phyloP scores from a whole-genome alignment of 2,797 vertebrate genomes.

The Sebastes nivosus region DNA sequence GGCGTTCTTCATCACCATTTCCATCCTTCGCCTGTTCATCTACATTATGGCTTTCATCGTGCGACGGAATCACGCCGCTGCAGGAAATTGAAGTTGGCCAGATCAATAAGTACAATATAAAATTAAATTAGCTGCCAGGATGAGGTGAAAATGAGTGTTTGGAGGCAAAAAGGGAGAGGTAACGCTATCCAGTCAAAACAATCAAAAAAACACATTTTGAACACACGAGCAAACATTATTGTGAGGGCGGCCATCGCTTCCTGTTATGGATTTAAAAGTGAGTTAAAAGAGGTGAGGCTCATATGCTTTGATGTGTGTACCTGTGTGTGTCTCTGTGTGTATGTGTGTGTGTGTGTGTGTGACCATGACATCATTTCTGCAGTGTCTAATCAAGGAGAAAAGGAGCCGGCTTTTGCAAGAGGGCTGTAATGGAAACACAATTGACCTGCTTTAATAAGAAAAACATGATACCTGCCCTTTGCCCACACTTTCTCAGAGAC shows the following conservation, averaged over 20 bases:
- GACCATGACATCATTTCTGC: conserved; percentile 58
- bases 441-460: conserved; percentile 70
- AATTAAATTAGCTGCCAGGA: conserved; percentile 72
- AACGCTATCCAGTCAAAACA: conserved; percentile 35
- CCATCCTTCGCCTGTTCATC: conserved; percentile 56
- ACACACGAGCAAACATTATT: conserved; percentile 34
- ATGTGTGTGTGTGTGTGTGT: background rate
- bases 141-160: conserved; percentile 62
- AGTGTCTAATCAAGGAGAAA: conserved; percentile 65
- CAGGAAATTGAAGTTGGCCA: conserved; percentile 74
- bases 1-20: conserved; percentile 60
- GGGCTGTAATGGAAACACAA: conserved; percentile 66
- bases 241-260: conserved; percentile 13
- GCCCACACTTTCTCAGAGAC: conserved; percentile 63
- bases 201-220: conserved; percentile 28
- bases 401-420: conserved; percentile 52
- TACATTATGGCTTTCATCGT: conserved; percentile 57
- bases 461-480: conserved; percentile 62
- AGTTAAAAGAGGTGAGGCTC: conserved; percentile 47
- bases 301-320: conserved; percentile 54
- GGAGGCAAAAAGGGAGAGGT: conserved; percentile 30
- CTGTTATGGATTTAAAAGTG: conserved; percentile 42
- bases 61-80: conserved; percentile 29
- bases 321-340: background rate
- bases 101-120: conserved; percentile 76